phyloP scores from a whole-genome alignment of 30 jellyfish, hydroid and myxozoan species.

The Pelagia noctiluca region DNA sequence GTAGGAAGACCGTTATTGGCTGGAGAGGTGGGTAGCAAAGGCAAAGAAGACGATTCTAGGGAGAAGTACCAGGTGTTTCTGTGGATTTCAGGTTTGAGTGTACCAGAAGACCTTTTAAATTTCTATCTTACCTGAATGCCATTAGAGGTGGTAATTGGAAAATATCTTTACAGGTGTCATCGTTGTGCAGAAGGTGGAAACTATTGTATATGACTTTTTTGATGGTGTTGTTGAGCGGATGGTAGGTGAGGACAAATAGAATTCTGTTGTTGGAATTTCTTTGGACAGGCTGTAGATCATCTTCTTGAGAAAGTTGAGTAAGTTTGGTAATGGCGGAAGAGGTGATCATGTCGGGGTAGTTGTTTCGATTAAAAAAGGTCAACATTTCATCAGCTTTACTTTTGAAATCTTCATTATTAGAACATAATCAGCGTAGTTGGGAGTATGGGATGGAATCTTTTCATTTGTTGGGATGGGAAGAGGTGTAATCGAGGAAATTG shows the following conservation, averaged over 20 bases:
- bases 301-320: neutral
- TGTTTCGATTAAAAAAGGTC: neutral
- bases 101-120: neutral
- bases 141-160: neutral
- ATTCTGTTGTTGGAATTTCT: neutral
- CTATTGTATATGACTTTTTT: neutral
- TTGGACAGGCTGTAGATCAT: neutral
- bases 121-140: neutral
- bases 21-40: too few relatives aligned
- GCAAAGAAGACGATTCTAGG: too few relatives aligned
- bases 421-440: neutral
- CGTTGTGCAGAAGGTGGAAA: neutral
- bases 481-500: neutral
- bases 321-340: neutral
- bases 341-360: neutral
- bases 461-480: neutral
- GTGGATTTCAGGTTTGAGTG: too few relatives aligned
- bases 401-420: neutral
- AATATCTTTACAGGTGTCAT: neutral
- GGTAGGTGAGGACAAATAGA: conserved; percentile 1
- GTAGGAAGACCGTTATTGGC: too few relatives aligned
- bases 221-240: conserved; percentile 17
- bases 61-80: too few relatives aligned
- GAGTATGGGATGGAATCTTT: neutral
- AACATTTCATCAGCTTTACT: neutral